Percentiles rank a stretch among this genome's conserved stretches.
These are phyloP conservation scores for Cryptotermes secundus DNA, from an alignment of 1,140 invertebrate species.

Conservation along the genomic window DNA sequence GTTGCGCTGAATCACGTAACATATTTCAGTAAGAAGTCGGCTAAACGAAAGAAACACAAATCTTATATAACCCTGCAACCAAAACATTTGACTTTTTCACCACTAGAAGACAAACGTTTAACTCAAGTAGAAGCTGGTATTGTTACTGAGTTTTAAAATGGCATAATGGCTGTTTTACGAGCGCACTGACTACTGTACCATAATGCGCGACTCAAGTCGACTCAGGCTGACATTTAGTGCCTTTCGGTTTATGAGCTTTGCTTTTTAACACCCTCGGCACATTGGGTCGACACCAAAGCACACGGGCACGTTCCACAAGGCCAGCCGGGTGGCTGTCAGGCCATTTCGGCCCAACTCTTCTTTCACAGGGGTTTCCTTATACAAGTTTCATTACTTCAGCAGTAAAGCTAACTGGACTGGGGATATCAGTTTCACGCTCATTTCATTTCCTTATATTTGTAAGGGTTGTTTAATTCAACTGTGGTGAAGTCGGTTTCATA, in stretches of 20 bases:
- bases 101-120: background rate
- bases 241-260: constrained; percentile 6
- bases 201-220: background rate
- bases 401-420: background rate
- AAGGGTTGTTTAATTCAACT: too few species aligned
- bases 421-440: too few species aligned
- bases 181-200: background rate
- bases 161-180: background rate
- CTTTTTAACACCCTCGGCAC: background rate
- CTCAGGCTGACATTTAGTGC: background rate
- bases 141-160: background rate
- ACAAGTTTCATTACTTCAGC: background rate
- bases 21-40: too few species aligned
- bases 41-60: background rate
- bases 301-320: background rate
- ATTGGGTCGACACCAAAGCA: background rate
- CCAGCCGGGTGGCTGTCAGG: too few species aligned
- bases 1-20: too few species aligned
- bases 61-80: background rate
- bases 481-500: too few species aligned
- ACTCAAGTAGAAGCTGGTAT: background rate
- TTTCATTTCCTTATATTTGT: too few species aligned
- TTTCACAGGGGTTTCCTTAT: background rate
- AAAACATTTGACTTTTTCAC: background rate
- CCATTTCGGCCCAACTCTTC: too few species aligned